phyloP scores from a whole-genome alignment of 1,140 invertebrate genomes.

The Caerostris darwini region DNA sequence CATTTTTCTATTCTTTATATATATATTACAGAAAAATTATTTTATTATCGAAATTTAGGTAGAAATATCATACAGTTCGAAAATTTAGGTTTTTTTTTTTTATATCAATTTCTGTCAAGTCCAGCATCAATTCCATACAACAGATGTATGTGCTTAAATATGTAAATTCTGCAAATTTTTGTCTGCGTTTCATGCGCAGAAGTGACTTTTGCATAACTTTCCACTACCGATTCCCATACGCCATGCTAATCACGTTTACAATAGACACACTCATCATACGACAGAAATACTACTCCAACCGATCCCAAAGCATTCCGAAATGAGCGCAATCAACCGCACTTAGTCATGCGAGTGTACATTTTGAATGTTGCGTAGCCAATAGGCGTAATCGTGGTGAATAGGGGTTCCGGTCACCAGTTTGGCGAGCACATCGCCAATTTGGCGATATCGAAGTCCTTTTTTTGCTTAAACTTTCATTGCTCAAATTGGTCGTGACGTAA shows the following conservation, averaged over 20 bases:
- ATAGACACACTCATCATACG: constrained; percentile 3
- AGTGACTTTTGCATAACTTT: neutral
- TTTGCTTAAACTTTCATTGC: neutral
- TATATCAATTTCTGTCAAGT: too few species aligned
- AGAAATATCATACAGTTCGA: too few species aligned
- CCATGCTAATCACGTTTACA: neutral
- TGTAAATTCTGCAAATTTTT: neutral
- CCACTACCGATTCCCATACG: neutral
- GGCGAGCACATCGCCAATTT: neutral
- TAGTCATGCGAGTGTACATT: constrained; percentile 15
- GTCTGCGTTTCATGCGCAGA: neutral
- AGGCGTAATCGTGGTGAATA: neutral
- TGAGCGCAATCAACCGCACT: constrained; percentile 28
- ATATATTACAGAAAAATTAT: too few species aligned
- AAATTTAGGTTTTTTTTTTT: too few species aligned
- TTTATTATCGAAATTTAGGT: too few species aligned
- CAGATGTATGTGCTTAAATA: neutral
- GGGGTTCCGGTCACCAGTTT: neutral
- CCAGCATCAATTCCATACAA: neutral
- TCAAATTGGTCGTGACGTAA: neutral
- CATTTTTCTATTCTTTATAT: too few species aligned
- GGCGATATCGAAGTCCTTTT: neutral
- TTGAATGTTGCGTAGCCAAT: neutral
- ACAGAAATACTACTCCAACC: constrained; percentile 20
- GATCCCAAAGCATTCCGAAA: constrained; percentile 20